phyloP scores from a whole-genome alignment of 2,113 vertebrate genomes.

The Proterorhinus semilunaris region DNA sequence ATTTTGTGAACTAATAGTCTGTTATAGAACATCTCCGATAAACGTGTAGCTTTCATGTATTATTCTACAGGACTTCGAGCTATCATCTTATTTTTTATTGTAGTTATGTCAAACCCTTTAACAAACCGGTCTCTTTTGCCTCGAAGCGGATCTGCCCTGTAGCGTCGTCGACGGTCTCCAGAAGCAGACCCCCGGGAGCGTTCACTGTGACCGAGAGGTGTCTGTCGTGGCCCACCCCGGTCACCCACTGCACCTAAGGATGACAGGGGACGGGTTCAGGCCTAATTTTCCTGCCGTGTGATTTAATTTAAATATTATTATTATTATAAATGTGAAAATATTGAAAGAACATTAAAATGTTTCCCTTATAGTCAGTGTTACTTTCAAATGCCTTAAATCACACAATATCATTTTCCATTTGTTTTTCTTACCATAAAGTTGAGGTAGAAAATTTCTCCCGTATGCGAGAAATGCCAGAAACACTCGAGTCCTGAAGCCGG shows the following conservation, averaged over 20 bases:
- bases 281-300: too few species aligned
- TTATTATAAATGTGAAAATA: too few species aligned
- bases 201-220: constrained; percentile 79
- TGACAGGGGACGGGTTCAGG: background rate
- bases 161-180: constrained; percentile 73
- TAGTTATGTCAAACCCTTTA: too few species aligned
- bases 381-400: too few species aligned
- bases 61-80: too few species aligned
- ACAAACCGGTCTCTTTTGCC: constrained; percentile 83
- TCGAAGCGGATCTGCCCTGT: constrained; percentile 87
- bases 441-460: constrained; percentile 85
- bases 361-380: too few species aligned
- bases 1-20: too few species aligned
- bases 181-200: constrained; percentile 75
- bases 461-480: constrained; percentile 91
- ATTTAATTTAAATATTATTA: too few species aligned
- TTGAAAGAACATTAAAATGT: too few species aligned
- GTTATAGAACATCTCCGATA: too few species aligned
- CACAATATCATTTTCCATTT: background rate
- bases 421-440: constrained; percentile 84
- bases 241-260: constrained; percentile 86
- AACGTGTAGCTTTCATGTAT: too few species aligned
- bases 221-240: constrained; percentile 79
- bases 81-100: too few species aligned
- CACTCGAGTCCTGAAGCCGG: constrained; percentile 74